Percentiles rank a stretch among this genome's conserved stretches.
These are phyloP conservation scores for Nasonovia ribisnigri DNA, from an alignment of 2,888 invertebrate genomes.

Conservation along the genomic window DNA sequence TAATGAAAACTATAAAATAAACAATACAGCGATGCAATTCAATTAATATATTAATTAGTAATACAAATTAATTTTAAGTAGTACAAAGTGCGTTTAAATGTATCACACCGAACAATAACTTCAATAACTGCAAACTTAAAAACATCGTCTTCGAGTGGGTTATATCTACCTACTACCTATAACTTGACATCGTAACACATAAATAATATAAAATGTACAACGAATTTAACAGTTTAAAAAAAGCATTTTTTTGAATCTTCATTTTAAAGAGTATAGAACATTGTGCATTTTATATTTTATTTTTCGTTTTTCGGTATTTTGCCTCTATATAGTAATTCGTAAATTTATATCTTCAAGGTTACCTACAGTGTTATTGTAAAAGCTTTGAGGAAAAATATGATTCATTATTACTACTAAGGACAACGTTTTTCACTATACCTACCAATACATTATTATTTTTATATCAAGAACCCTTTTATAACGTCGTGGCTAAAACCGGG, in stretches of 20 bases:
- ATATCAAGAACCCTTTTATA: neutral
- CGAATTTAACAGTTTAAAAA: neutral
- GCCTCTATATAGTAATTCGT: constrained; percentile 59
- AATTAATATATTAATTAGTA: neutral
- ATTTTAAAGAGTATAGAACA: neutral
- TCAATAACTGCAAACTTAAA: neutral
- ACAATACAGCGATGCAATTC: neutral
- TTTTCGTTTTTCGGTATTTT: neutral
- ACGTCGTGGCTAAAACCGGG: neutral
- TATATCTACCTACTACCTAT: neutral
- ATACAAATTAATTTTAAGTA: too few species aligned
- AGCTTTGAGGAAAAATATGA: neutral
- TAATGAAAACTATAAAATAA: neutral
- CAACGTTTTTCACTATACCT: neutral
- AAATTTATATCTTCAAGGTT: constrained; percentile 1
- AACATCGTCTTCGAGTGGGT: neutral
- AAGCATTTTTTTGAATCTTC: neutral
- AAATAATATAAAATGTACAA: neutral
- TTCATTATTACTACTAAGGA: constrained; percentile 29
- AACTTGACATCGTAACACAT: neutral
- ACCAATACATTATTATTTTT: neutral
- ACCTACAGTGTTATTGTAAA: neutral
- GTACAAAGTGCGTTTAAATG: neutral
- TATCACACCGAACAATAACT: neutral
- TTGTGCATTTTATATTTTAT: neutral